These are phyloP conservation scores for Psittacula echo DNA, from an alignment of 2,797 vertebrate species.

Conservation along the genomic window DNA sequence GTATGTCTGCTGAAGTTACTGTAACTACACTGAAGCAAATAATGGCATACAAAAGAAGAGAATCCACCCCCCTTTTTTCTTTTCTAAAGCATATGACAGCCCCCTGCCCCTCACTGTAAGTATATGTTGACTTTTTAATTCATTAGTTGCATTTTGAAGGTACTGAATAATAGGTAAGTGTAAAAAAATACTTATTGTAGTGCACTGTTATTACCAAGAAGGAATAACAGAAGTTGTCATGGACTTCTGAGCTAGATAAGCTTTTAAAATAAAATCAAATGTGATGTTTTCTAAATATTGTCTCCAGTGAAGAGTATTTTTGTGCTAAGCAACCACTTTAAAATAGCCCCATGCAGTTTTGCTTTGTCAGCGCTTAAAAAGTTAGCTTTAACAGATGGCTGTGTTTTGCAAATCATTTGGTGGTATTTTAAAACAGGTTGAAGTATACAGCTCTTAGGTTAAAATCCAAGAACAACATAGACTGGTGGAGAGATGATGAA, in stretches of 20 bases:
- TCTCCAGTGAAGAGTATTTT: not conserved
- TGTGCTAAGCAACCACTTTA: not conserved
- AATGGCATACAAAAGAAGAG: not conserved
- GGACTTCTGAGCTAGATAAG: not conserved
- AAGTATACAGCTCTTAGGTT: not conserved
- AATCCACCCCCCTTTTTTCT: not conserved
- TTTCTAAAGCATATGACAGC: not conserved
- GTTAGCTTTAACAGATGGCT: not conserved
- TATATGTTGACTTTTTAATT: not conserved
- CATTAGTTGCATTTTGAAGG: not conserved
- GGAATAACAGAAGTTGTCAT: not conserved
- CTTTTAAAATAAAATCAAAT: not conserved
- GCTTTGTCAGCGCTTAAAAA: constrained; percentile 26
- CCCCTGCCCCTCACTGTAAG: not conserved
- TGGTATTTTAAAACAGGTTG: not conserved
- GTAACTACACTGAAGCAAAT: not conserved
- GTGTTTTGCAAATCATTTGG: not conserved
- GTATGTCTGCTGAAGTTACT: not conserved
- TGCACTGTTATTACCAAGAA: not conserved
- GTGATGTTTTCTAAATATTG: not conserved
- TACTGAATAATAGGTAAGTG: not conserved
- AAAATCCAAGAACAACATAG: constrained; percentile 1
- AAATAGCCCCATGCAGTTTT: not conserved
- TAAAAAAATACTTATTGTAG: not conserved
- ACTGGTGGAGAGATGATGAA: constrained; percentile 12